Conservation (phyloP, 2,797 vertebrate species). For the Mus spretus region DNA sequence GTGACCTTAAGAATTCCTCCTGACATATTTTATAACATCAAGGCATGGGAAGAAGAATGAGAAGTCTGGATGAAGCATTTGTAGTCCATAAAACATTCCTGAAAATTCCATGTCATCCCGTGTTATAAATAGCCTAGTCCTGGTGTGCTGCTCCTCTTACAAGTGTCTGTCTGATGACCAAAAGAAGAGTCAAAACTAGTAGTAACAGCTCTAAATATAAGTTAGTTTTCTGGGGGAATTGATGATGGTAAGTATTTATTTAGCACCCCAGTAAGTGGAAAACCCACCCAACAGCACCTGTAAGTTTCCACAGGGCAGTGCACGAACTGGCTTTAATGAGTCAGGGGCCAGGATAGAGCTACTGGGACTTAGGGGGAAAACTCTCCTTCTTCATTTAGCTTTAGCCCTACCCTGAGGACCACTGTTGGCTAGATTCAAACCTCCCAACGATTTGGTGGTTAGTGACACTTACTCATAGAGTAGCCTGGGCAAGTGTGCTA, state of each 20-base stretch:
- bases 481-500: not conserved
- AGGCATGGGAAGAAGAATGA: slow-evolving; percentile 48
- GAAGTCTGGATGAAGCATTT: slow-evolving; percentile 65
- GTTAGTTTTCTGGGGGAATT: not conserved
- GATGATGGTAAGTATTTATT: not conserved
- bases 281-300: not conserved
- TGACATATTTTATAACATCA: slow-evolving; percentile 69
- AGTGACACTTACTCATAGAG: not conserved
- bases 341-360: not conserved
- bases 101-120: slow-evolving; percentile 11
- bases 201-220: slow-evolving; percentile 34
- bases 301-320: not conserved
- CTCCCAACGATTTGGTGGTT: not conserved
- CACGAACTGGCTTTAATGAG: not conserved
- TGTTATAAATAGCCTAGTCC: slow-evolving; percentile 72
- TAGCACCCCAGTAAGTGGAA: not conserved
- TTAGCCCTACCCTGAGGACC: not conserved
- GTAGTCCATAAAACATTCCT: slow-evolving; percentile 59
- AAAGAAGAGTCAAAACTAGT: slow-evolving; percentile 24
- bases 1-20: slow-evolving; percentile 62
- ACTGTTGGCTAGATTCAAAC: not conserved
- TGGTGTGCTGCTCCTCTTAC: slow-evolving; percentile 6
- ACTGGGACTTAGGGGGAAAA: not conserved
- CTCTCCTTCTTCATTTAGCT: not conserved
- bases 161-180: slow-evolving; percentile 10